These are phyloP conservation scores for Alviniconcha strummeri DNA, from an alignment of 2,888 invertebrate genomes.

Conservation along the genomic window DNA sequence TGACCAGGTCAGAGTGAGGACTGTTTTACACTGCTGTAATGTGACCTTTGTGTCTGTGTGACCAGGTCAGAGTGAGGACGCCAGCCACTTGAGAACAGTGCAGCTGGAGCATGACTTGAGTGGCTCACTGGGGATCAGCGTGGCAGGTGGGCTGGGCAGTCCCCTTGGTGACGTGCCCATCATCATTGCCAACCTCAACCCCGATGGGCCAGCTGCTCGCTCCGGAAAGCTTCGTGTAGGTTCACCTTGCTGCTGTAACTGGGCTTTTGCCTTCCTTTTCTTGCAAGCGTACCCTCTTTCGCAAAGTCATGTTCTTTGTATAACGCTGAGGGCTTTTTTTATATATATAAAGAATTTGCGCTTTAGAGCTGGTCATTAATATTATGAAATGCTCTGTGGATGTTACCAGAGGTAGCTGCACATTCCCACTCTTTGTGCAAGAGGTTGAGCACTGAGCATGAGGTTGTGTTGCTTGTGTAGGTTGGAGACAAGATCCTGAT, in stretches of 20 bases:
- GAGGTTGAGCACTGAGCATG: too few relatives aligned
- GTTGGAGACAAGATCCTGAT: constrained; percentile 69
- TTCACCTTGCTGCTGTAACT: not conserved
- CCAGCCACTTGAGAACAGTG: constrained; percentile 56
- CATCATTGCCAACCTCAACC: constrained; percentile 66
- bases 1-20: constrained; percentile 62
- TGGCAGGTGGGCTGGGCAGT: constrained; percentile 68
- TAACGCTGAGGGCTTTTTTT: too few relatives aligned
- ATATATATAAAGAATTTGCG: too few relatives aligned
- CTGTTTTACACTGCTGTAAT: too few relatives aligned
- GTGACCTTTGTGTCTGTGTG: constrained; percentile 5
- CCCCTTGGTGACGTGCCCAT: constrained; percentile 69
- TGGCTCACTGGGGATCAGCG: constrained; percentile 70
- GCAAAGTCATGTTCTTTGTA: too few relatives aligned
- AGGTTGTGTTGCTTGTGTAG: constrained; percentile 43
- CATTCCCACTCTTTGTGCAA: too few relatives aligned
- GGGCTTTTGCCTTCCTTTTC: too few relatives aligned
- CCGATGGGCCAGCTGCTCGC: constrained; percentile 64
- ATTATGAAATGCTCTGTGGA: too few relatives aligned
- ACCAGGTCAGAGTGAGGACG: constrained; percentile 62
- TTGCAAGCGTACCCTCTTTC: too few relatives aligned
- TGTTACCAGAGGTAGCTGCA: too few relatives aligned
- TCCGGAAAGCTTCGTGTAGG: constrained; percentile 65
- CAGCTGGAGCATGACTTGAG: constrained; percentile 64
- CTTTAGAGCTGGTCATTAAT: too few relatives aligned